phyloP scores from a whole-genome alignment of 2,113 vertebrate genomes.

The Neopipo cinnamomea region DNA sequence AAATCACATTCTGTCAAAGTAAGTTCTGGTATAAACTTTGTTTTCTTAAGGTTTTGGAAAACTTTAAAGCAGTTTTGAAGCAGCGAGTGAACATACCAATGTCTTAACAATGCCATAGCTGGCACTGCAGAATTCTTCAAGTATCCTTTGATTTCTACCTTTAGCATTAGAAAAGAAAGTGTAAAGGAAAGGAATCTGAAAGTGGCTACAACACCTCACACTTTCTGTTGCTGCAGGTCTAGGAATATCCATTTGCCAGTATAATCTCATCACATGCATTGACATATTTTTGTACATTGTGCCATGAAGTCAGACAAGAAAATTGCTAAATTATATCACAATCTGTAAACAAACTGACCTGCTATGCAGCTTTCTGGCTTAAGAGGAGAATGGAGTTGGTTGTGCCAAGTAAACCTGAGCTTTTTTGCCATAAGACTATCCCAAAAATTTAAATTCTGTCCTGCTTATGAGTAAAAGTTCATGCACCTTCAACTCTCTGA shows the following conservation, averaged over 20 bases:
- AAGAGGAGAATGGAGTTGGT: not conserved
- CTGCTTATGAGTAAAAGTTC: not conserved
- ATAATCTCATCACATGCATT: not conserved
- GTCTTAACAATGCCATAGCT: not conserved
- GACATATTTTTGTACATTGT: not conserved
- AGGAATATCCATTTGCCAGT: not conserved
- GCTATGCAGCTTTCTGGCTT: not conserved
- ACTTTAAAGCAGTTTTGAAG: not conserved
- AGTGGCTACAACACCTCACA: not conserved
- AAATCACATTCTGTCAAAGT: not conserved
- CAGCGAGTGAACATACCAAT: not conserved
- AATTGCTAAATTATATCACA: not conserved
- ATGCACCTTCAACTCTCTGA: not conserved
- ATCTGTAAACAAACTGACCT: not conserved
- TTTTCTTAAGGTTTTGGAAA: not conserved
- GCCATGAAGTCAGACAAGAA: not conserved
- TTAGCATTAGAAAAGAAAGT: not conserved
- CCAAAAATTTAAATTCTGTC: not conserved
- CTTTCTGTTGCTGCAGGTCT: not conserved
- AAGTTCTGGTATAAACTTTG: not conserved
- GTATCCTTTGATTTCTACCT: not conserved
- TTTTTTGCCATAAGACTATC: not conserved
- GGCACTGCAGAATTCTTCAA: not conserved
- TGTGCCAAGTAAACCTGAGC: not conserved
- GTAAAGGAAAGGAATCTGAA: not conserved